Evolutionary conservation across 2,113 vertebrate species (phyloP), one percentile per base, ranked within the genome.

Genomic region (Castor canadensis): DNA sequence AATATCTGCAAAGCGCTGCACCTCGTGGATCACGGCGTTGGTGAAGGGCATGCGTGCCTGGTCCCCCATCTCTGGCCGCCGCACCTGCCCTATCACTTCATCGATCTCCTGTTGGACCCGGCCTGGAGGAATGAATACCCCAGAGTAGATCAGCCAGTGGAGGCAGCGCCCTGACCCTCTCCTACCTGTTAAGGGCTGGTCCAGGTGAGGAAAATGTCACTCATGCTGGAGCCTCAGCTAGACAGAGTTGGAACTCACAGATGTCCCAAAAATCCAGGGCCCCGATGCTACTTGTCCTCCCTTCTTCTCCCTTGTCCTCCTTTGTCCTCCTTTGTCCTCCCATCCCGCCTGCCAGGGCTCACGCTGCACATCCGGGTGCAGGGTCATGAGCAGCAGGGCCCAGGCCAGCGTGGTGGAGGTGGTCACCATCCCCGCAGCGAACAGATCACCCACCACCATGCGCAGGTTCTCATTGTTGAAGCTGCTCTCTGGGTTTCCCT

Each of bases 1-100:
- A 0, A 98, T 5, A 84, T 98, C 98, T 0, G 62, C 98, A 0
- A 0, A 97, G 45, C 98, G 97, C 40, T 98, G 98, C 19, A 95
- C 95, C 97, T 99, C 98, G 1, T 98, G 98, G 76, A 99, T 89
- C 86, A 98, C 98, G 1, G 98, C 98, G 3, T 66, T 97, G 35
- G 98, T 98, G 95, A 97, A 99, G 58, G 98, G 98, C 98, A 99
- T 97, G 49, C 4, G 94, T 24, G 7, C 47, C 88, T 98, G 98
- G 95, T 99, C 98, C 4, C 0, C 67, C 97, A 98, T 96, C 72
- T 84, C 93, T 32, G 98, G 98, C 19, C 0, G 4, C 79, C 96
- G 95, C 2, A 6, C 95, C 87, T 86, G 97, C 75, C 98, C 98
- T 94, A 98, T 97, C 35, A 98, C 98, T 0, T 60, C 58, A 28